These are phyloP conservation scores for Watsonalla binaria DNA, from an alignment of 2,888 invertebrate species.

Conservation along the genomic window DNA sequence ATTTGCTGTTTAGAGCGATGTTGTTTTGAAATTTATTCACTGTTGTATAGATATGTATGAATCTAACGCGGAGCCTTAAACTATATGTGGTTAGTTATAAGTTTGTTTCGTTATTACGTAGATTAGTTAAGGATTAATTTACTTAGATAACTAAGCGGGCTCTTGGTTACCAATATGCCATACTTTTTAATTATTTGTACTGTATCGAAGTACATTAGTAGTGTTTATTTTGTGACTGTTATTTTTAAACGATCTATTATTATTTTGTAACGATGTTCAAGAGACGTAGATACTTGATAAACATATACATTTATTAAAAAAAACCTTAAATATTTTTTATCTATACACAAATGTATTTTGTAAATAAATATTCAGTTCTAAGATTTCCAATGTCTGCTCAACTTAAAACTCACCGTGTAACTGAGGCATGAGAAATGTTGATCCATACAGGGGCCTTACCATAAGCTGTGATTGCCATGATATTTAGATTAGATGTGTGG, in stretches of 20 bases:
- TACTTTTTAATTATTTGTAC: constrained; percentile 38
- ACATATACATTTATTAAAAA: constrained; percentile 55
- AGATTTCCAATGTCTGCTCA: constrained; percentile 73
- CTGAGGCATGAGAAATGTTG: constrained; percentile 41
- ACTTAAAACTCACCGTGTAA: constrained; percentile 69
- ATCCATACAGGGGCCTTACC: constrained; percentile 18
- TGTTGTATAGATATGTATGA: constrained; percentile 70
- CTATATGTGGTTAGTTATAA: constrained; percentile 58
- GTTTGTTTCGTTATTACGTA: constrained; percentile 61
- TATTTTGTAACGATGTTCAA: constrained; percentile 49
- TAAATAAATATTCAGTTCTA: constrained; percentile 73
- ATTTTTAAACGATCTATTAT: constrained; percentile 39
- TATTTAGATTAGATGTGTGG: too few species aligned
- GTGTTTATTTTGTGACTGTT: constrained; percentile 35
- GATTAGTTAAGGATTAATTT: constrained; percentile 48
- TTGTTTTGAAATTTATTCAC: constrained; percentile 68
- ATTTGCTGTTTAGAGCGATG: constrained; percentile 61
- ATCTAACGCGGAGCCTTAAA: constrained; percentile 65
- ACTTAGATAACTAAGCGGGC: constrained; percentile 41
- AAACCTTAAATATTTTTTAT: constrained; percentile 53
- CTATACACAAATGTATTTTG: constrained; percentile 65
- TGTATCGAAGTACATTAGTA: constrained; percentile 21
- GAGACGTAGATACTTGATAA: constrained; percentile 64
- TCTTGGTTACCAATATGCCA: constrained; percentile 46
- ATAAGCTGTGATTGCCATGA: too few species aligned